A percentile compares a stretch with the other conserved stretches of the same genome.
Evolutionary conservation across 2,113 vertebrate genomes (phyloP).

Genomic region (Semnopithecus entellus): DNA sequence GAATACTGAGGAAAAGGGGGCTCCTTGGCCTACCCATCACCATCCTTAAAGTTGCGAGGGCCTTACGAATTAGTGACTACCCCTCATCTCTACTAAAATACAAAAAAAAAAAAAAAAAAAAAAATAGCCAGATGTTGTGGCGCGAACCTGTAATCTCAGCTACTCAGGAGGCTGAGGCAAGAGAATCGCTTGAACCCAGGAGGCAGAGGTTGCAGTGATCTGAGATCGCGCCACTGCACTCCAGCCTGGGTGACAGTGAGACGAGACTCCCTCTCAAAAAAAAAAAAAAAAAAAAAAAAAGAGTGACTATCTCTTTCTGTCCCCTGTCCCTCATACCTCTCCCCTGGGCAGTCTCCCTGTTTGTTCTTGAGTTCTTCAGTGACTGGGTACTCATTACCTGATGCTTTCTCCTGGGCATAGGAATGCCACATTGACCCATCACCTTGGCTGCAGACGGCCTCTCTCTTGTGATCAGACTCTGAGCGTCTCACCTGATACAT

Average conservation of each 20-base stretch:
- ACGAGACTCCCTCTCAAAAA: too few species aligned
- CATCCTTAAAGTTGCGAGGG: background rate
- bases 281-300: too few species aligned
- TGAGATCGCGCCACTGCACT: too few species aligned
- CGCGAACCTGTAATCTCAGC: too few species aligned
- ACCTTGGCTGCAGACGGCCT: background rate
- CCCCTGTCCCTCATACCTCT: background rate
- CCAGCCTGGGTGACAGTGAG: too few species aligned
- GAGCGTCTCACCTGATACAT: background rate
- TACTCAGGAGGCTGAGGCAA: too few species aligned
- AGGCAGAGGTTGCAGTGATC: too few species aligned
- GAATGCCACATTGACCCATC: background rate
- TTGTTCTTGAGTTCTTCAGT: background rate
- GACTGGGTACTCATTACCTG: background rate
- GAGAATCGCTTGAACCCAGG: too few species aligned
- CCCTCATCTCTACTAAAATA: too few species aligned
- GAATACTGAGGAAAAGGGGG: constrained; percentile 25
- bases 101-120: too few species aligned
- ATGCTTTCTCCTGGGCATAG: background rate
- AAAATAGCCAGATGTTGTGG: too few species aligned
- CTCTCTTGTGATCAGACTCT: constrained; percentile 2
- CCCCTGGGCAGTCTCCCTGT: background rate
- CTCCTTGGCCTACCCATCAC: background rate
- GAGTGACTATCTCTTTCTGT: background rate
- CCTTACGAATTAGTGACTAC: background rate